Base-by-base conservation (phyloP, 2,113 vertebrate species). In the Phoenicopterus ruber region DNA sequence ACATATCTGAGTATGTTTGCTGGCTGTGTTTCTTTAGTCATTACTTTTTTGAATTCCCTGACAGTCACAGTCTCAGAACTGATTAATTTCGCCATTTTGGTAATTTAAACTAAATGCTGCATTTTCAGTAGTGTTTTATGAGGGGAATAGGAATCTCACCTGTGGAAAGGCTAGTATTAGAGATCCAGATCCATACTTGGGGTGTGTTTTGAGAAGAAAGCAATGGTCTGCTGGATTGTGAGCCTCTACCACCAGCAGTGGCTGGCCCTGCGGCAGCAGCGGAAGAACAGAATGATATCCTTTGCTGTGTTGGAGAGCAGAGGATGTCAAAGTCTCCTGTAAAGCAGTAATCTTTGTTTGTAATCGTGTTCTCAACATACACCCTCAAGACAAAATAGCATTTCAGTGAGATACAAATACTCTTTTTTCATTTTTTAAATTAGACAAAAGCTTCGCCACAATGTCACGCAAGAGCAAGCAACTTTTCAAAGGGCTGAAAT, bases 271-370 rank as follows among this genome's bases (percentile, higher is more conserved):
- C 5, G 2, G 31, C 57, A 71, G 65, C 40, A 26, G 49, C 2
- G 1, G 34, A 7, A 49, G 26, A 63, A 44, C 18, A 50, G 17
- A 49, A 28, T 15, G 11, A 71, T 32, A 14, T 21, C 29, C 32
- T 77, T 22, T 2, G 2, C 28, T 40, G 18, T 15, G 8, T 1
- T 2, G 1, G 18, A 61, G 6, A 55, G 17, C 26, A 62, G 25
- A 72, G 16, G 4, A 5, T 12, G 17, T 52, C n/a, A 26, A 32
- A 42, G 46, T 44, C 21, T 49, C 36, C 24, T 55, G 22, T 46
- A 42, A 82, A 82, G 76, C 70, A 42, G 25, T 17, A 25, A 42
- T 24, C 11, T 50, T 78, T 47, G 13, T 44, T 66, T 77, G 16
- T 55, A 49, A 46, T 36, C 4, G 0, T 25, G 22, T 80, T 58